These are phyloP conservation scores for Ecdyonurus torrentis DNA, from an alignment of 2,888 invertebrate species.

Conservation along the genomic window DNA sequence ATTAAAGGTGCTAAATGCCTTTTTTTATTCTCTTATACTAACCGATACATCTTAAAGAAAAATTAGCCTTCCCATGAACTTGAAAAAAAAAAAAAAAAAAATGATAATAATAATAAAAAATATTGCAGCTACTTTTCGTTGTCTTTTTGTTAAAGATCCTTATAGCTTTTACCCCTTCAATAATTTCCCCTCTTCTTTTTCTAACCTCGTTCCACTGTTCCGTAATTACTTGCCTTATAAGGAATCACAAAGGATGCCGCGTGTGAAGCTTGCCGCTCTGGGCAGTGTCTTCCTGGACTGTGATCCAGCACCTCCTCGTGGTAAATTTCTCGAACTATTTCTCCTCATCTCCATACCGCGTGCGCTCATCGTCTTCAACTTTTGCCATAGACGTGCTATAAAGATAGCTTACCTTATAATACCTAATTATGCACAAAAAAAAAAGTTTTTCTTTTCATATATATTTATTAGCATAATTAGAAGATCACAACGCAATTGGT, in stretches of 20 bases:
- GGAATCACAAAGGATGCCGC: constrained; percentile 8
- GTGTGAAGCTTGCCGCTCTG: background rate
- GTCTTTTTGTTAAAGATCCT: background rate
- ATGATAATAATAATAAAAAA: too few species aligned
- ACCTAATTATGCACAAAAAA: too few species aligned
- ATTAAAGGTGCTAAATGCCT: constrained; percentile 10
- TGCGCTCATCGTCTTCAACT: too few species aligned
- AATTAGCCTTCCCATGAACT: background rate
- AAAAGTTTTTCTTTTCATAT: too few species aligned
- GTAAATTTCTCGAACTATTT: too few species aligned
- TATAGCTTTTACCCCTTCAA: background rate
- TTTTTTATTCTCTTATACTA: too few species aligned
- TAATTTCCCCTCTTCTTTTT: background rate
- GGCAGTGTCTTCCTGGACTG: background rate
- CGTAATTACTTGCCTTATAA: constrained; percentile 10
- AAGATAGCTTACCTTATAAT: too few species aligned
- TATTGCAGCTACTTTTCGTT: background rate
- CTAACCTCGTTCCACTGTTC: background rate
- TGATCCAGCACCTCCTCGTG: background rate
- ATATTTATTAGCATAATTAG: too few species aligned
- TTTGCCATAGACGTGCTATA: too few species aligned
- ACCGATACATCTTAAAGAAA: background rate
- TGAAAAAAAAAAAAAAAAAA: background rate
- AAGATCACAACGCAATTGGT: too few species aligned
- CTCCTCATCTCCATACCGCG: too few species aligned